phyloP scores from a whole-genome alignment of 2,888 invertebrate genomes.

The Gortyna flavago region DNA sequence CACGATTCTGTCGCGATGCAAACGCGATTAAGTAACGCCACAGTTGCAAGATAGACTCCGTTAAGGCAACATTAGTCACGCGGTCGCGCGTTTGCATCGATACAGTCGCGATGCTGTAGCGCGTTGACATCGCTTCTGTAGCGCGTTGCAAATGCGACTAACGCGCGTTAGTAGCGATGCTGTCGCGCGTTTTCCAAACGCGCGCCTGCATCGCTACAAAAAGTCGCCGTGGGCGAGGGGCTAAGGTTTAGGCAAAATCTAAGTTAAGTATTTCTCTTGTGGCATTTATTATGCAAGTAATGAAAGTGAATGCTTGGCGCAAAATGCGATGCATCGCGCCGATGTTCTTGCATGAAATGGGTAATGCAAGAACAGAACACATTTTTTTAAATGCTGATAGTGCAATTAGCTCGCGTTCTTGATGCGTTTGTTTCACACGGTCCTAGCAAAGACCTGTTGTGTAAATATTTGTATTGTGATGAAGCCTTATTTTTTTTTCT shows the following conservation, averaged over 20 bases:
- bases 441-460: background rate
- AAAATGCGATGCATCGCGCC: background rate
- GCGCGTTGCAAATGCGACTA: too few relatives aligned
- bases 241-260: background rate
- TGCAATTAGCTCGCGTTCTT: background rate
- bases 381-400: background rate
- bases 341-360: background rate
- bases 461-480: background rate
- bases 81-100: too few relatives aligned
- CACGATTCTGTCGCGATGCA: too few relatives aligned
- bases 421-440: background rate
- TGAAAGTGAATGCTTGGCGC: background rate
- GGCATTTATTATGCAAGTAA: background rate
- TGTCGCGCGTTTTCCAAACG: too few relatives aligned
- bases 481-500: background rate
- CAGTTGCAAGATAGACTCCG: too few relatives aligned
- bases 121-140: too few relatives aligned
- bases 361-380: constrained; percentile 6
- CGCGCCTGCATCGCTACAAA: too few relatives aligned
- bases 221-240: too few relatives aligned
- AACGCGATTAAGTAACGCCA: too few relatives aligned
- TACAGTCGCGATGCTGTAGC: too few relatives aligned
- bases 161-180: too few relatives aligned
- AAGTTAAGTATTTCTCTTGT: background rate
- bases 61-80: too few relatives aligned